phyloP scores from a whole-genome alignment of 2,797 vertebrate genomes.

The Pseudopleuronectes americanus region DNA sequence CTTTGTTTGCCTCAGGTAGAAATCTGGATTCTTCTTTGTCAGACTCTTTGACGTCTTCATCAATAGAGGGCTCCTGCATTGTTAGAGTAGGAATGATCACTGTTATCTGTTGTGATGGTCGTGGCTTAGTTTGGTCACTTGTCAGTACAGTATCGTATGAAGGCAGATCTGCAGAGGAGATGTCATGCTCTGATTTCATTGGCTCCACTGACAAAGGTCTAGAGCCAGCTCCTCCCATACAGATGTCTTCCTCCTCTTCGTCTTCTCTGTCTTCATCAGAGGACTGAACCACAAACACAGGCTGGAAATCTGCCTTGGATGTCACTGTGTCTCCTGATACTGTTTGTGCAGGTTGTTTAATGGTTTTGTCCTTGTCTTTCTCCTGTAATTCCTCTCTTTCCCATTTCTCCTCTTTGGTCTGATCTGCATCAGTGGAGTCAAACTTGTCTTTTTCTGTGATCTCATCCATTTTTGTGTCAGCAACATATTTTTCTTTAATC shows the following conservation, averaged over 20 bases:
- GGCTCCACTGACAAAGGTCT: slow-evolving; percentile 74
- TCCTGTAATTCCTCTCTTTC: slow-evolving; percentile 77
- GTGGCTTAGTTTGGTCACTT: slow-evolving; percentile 56
- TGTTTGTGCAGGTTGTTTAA: slow-evolving; percentile 51
- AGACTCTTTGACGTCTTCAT: slow-evolving; percentile 68
- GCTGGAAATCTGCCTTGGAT: slow-evolving; percentile 62
- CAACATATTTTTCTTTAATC: slow-evolving; percentile 30
- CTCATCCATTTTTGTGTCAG: slow-evolving; percentile 34
- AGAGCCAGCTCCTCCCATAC: slow-evolving; percentile 82
- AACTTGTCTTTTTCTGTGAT: slow-evolving; percentile 51
- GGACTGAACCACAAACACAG: slow-evolving; percentile 77
- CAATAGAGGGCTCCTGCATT: slow-evolving; percentile 77
- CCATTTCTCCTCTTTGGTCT: slow-evolving; percentile 76
- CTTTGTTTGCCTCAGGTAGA: slow-evolving; percentile 54
- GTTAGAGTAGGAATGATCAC: slow-evolving; percentile 68
- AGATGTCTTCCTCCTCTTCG: slow-evolving; percentile 82
- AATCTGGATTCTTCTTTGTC: slow-evolving; percentile 53
- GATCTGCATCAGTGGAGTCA: slow-evolving; percentile 60
- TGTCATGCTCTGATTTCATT: slow-evolving; percentile 69
- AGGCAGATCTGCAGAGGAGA: slow-evolving; percentile 46
- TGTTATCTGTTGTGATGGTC: slow-evolving; percentile 39
- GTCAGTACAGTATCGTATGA: slow-evolving; percentile 24
- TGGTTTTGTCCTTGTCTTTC: slow-evolving; percentile 70
- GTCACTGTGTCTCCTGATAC: slow-evolving; percentile 39
- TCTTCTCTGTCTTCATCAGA: slow-evolving; percentile 84